These are phyloP conservation scores for Mylabris phalerata DNA, from an alignment of 1,140 invertebrate genomes.

Conservation along the genomic window DNA sequence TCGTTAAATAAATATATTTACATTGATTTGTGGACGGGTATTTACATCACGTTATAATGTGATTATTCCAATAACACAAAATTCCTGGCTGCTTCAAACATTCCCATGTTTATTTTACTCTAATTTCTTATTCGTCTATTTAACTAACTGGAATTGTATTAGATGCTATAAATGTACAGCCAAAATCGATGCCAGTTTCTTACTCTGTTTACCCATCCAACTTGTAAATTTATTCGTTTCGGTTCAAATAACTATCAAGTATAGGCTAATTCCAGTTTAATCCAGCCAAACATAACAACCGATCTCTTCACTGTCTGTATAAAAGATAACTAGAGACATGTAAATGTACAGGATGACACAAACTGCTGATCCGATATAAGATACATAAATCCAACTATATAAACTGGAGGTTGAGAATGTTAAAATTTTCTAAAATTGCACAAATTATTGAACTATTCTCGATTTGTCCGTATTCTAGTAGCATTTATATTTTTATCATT, in stretches of 20 bases:
- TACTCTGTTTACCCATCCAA: conserved; percentile 12
- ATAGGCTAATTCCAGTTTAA: conserved; percentile 5
- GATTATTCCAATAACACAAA: not conserved
- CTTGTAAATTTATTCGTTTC: conserved; percentile 13
- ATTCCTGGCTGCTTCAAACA: not conserved
- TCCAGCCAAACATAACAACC: no score
- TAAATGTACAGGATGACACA: no score
- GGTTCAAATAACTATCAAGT: conserved; percentile 8
- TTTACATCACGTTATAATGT: conserved; percentile 9
- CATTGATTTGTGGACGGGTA: conserved; percentile 5
- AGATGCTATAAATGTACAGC: conserved; percentile 1
- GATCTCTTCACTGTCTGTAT: no score
- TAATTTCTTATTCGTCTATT: conserved; percentile 10
- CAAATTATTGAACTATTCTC: no score
- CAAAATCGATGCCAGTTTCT: not conserved
- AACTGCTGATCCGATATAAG: no score
- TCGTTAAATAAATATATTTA: not conserved
- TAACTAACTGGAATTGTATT: conserved; percentile 12
- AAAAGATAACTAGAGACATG: no score
- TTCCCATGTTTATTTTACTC: conserved; percentile 3
- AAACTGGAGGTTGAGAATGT: no score
- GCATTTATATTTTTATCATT: no score
- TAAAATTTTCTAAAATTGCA: no score
- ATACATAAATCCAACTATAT: no score
- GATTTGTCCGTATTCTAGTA: no score